phyloP scores from a whole-genome alignment of 2,113 vertebrate genomes.

The Eudyptes chrysolophus region DNA sequence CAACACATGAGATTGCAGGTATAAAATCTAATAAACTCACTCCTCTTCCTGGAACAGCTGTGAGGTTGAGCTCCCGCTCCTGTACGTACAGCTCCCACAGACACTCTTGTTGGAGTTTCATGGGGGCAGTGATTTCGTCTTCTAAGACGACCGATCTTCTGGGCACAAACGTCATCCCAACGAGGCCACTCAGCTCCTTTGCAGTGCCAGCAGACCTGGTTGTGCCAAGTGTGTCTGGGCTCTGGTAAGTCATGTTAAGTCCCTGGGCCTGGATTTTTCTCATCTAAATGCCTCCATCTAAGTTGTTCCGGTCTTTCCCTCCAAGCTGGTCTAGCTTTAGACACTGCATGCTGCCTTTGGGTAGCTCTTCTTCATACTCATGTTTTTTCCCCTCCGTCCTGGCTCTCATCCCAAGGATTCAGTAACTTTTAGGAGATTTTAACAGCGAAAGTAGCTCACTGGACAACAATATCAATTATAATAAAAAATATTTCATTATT shows the following conservation, averaged over 20 bases:
- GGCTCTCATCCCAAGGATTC: not conserved
- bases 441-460: not conserved
- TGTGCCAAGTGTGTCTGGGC: not conserved
- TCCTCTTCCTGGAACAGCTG: not conserved
- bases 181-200: not conserved
- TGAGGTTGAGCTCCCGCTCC: not conserved
- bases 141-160: not conserved
- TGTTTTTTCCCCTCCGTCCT: not conserved
- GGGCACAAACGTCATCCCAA: not conserved
- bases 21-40: not conserved
- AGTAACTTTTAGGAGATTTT: not conserved
- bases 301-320: not conserved
- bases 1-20: not conserved
- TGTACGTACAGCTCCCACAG: fast-evolving
- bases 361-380: not conserved
- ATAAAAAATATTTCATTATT: not conserved
- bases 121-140: not conserved
- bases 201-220: not conserved
- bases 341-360: not conserved
- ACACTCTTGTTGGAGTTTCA: not conserved
- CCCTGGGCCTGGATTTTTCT: not conserved
- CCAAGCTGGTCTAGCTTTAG: not conserved
- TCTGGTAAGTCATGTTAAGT: not conserved
- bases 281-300: not conserved
- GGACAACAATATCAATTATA: not conserved